Percentiles rank a stretch among this genome's conserved stretches.
Evolutionary conservation across 2,888 invertebrate genomes (phyloP).

Genomic region (Timandra comae): DNA sequence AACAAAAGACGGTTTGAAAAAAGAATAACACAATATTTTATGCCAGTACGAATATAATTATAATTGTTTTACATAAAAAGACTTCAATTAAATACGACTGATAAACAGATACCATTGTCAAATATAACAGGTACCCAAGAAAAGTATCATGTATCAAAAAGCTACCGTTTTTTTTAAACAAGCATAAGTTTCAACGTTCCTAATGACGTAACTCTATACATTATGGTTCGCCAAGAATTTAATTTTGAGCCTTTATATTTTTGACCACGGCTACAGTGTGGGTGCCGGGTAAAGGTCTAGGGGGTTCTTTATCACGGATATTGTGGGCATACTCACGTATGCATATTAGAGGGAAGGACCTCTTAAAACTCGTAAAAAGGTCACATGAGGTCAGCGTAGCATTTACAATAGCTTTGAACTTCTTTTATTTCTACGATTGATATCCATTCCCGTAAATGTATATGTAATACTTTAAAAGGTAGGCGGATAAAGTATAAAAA

Average conservation of each 20-base stretch:
- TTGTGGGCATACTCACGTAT: slow-evolving; percentile 52
- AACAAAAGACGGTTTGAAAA: no score
- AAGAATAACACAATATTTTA: no score
- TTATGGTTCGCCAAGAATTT: slow-evolving; percentile 64
- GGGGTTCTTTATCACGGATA: slow-evolving; percentile 48
- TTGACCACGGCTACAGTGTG: slow-evolving; percentile 46
- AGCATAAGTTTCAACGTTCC: slow-evolving; percentile 4
- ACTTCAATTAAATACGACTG: neutral
- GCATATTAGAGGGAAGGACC: slow-evolving; percentile 55
- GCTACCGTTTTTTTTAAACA: slow-evolving; percentile 10
- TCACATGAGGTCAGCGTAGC: slow-evolving; percentile 43
- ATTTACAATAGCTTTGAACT: slow-evolving; percentile 40
- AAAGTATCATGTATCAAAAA: slow-evolving; percentile 20
- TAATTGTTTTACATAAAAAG: no score
- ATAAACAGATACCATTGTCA: neutral
- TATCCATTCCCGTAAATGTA: slow-evolving; percentile 20
- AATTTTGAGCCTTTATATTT: slow-evolving; percentile 66
- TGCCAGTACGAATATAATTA: no score
- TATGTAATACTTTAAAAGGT: no score
- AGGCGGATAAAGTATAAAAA: no score
- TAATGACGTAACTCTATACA: slow-evolving; percentile 73
- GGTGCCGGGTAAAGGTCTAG: slow-evolving; percentile 11
- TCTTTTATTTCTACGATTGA: slow-evolving; percentile 36
- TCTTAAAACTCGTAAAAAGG: slow-evolving; percentile 59
- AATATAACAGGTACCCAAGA: slow-evolving; percentile 1